Conservation (phyloP, 2,797 vertebrate species). For the Rhinogobio ventralis region DNA sequence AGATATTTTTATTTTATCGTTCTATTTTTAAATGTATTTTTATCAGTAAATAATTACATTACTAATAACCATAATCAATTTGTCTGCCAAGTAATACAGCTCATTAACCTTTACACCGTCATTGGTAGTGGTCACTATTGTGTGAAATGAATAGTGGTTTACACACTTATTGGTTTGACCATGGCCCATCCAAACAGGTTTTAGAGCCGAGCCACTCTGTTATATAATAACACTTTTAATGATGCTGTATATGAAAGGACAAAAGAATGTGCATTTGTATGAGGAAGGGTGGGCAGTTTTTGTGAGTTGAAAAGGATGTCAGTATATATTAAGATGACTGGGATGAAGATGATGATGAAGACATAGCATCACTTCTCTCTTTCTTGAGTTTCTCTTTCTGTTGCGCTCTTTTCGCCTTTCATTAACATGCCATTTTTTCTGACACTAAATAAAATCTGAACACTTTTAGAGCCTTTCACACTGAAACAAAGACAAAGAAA, state of each 20-base stretch:
- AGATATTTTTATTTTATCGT: neutral
- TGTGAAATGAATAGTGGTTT: neutral
- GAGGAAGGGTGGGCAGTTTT: constrained; percentile 29
- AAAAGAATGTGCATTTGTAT: constrained; percentile 18
- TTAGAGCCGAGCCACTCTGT: neutral
- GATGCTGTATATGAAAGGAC: constrained; percentile 27
- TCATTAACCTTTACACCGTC: neutral
- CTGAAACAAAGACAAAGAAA: constrained; percentile 20
- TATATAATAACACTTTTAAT: no score
- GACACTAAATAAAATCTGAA: neutral
- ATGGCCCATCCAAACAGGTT: neutral
- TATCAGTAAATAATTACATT: neutral
- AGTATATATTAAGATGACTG: neutral
- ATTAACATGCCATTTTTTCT: neutral
- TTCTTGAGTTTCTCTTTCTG: constrained; percentile 2
- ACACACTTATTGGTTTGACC: neutral
- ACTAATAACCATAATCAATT: neutral
- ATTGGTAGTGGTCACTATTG: neutral
- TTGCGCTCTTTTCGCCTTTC: neutral
- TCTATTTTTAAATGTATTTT: neutral
- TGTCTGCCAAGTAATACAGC: neutral
- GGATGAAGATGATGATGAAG: constrained; percentile 5
- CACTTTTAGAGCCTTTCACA: constrained; percentile 3
- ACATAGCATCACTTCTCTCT: neutral
- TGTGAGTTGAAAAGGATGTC: neutral